Evolutionary conservation across 2,113 vertebrate genomes (phyloP), one percentile per base, ranked within the genome.

Genomic region (Genyomyrus donnyi): DNA sequence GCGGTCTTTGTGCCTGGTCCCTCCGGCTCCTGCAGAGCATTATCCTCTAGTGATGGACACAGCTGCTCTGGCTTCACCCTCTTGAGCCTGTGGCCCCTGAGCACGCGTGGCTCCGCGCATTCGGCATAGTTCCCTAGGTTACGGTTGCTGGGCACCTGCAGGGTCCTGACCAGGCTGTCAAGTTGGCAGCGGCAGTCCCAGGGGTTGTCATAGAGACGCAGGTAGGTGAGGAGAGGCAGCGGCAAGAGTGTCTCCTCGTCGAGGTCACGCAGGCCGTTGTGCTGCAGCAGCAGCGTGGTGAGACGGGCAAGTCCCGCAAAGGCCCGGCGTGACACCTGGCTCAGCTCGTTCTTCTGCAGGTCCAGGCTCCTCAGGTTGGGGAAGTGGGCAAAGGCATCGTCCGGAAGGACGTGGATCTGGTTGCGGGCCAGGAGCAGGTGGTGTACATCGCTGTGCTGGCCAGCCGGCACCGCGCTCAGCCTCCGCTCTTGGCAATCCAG

Each of bases 161-260:
- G 92, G 95, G 96, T 97, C n/a, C 96, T 94, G 90, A 99, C 83
- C 86, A 99, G 95, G 9, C 97, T 97, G 91, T 99, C 98, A 91
- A 98, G 91, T 52, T 96, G 92, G 92, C 98, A 99, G 84, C 90
- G 93, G 91, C 98, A 99, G 89, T 90, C 95, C 98, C 98, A 99
- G 6, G 98, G 98, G 93, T 99, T 99, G 93, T 97, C 97, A 13
- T 99, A 98, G 39, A 99, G 93, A 52, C 98, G 97, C 89, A 99
- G 95, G 94, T 99, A 97, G 93, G 93, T 95, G 89, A 99, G 96
- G 91, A 94, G 95, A 39, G 97, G 97, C 0, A 95, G 94, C 0
- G 97, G 96, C 70, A 98, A 96, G 93, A 99, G 97, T 85, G 96
- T 92, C 86, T 98, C 98, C 92, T 99, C 98, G 0, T 96, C 96